Base-by-base conservation (phyloP, 1,140 invertebrate species). In the Maniola jurtina region DNA sequence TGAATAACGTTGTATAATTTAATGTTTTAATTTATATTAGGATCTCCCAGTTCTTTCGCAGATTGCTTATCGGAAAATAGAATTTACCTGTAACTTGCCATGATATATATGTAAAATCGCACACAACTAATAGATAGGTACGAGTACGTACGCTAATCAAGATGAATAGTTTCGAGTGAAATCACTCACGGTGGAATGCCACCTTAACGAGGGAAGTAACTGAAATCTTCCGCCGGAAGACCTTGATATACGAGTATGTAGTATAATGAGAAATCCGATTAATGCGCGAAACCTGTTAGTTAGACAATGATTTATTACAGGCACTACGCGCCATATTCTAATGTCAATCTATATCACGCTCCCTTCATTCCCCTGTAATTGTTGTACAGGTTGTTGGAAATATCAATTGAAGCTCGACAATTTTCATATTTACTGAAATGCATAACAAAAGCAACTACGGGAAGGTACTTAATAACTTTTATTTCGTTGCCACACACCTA, bases 261-360 rank as follows among this genome's bases (percentile, higher is more conserved):
- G 54, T 55, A 35, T n/a, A 35, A 55, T n/a, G 54, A 55, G 54
- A 55, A 55, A 55, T 55, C 54, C 54, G 25, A 55, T 55, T 55
- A 55, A 55, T 55, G 54, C 10, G 34, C 15, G 54, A 55, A 55
- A 55, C 54, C 54, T 55, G 54, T 35, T 55, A n/a, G 33, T 13
- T 0, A 55, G 54, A 55, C 54, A 55, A 55, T 34, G 54, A 55
- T 52, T 7, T 11, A 52, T 52, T 52, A 16, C 48, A 25, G 14
- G 16, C 48, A 25, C 10, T 1, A 9, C 2, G 16, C 16, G 16
- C 48, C 14, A 52, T 52, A 52, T 13, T 16, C 48, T 14, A 8
- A 25, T 52, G 48, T 52, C 48, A 52, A 50, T 50, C n/a, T 50
- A 50, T 50, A n/a, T n/a, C n/a, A n/a, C n/a, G n/a, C 47, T 50